Evolutionary conservation across 2,113 vertebrate species (phyloP), one percentile per base, ranked within the genome.

Genomic region (Coregonus clupeaformis): DNA sequence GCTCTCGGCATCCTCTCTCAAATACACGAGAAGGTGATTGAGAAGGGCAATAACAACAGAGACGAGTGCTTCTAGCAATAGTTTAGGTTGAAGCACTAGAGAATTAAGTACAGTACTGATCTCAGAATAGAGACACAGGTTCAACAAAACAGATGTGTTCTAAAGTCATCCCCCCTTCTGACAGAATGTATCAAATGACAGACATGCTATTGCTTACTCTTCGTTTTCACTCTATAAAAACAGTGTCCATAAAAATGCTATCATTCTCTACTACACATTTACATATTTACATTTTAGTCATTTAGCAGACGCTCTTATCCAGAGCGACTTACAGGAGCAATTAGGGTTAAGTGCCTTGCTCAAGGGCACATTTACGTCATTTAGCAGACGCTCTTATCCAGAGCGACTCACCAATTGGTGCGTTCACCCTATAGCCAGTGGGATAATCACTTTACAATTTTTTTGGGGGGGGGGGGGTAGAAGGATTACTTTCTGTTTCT

Each of bases 41-140:
- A 64, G 72, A 71, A 63, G 20, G 69, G 70, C 65, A 78, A 52
- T 69, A 36, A 72, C 59, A 27, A 72, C 66, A 86, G 82, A 76
- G 25, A 47, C 7, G 70, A 73, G 52, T 55, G 70, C 78, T 84
- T 64, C 62, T 75, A 84, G 79, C 81, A 67, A n/a, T 68, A 68
- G 77, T 77, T 84, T 71, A 75, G 71, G 89, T 82, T 78, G 82
- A 47, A 86, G 73, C 68, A 79, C 77, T 76, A 63, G 65, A 79
- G 79, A 13, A 24, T n/a, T n/a, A n/a, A n/a, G n/a, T 22, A 25
- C 9, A 64, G 59, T 14, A 27, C 62, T 27, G 62, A 64, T 27
- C 16, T 22, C 5, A n/a, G 18, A 64, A 64, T 13, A 64, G 4
- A 64, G 13, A 14, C 62, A 64, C 59, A 64, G 57, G 16, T 59